Percentiles rank a stretch among this genome's conserved stretches.
Conservation (phyloP, 2,113 vertebrate genomes). For the Gymnobelideus leadbeateri region DNA sequence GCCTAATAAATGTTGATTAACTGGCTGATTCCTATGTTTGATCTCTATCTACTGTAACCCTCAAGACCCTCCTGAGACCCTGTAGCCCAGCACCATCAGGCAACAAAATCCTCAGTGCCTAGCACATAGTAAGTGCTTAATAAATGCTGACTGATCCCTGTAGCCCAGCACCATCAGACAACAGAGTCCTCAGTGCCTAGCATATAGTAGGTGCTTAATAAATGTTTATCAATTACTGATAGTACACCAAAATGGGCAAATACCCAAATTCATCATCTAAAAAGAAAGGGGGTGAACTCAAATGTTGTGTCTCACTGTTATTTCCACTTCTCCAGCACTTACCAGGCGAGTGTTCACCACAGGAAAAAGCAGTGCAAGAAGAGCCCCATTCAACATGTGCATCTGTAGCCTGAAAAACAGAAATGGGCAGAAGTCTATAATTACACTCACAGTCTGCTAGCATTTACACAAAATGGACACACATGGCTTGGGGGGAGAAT, state of each 20-base stretch:
- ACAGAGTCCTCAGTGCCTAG: neutral
- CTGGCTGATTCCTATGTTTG: conserved; percentile 40
- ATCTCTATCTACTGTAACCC: neutral
- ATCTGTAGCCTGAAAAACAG: conserved; percentile 91
- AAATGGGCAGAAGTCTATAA: conserved; percentile 41
- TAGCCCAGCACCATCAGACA: neutral
- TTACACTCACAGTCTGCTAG: conserved; percentile 31
- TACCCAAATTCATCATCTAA: neutral
- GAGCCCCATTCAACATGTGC: conserved; percentile 98
- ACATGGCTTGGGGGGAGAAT: neutral
- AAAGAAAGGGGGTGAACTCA: neutral
- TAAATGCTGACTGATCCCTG: conserved; percentile 3
- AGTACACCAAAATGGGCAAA: neutral
- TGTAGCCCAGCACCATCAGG: too few relatives aligned
- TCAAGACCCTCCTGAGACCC: too few relatives aligned
- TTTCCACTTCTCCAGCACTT: conserved; percentile 81
- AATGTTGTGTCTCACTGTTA: neutral
- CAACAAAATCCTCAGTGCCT: neutral
- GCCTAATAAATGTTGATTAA: conserved; percentile 17
- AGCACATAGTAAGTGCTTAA: neutral
- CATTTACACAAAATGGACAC: too few relatives aligned
- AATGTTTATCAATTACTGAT: conserved; percentile 5
- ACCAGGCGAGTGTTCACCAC: conserved; percentile 98
- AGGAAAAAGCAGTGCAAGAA: conserved; percentile 96
- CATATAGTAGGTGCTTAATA: neutral